These are phyloP conservation scores for Chrysomela aeneicollis DNA, from an alignment of 2,888 invertebrate genomes.

Conservation along the genomic window DNA sequence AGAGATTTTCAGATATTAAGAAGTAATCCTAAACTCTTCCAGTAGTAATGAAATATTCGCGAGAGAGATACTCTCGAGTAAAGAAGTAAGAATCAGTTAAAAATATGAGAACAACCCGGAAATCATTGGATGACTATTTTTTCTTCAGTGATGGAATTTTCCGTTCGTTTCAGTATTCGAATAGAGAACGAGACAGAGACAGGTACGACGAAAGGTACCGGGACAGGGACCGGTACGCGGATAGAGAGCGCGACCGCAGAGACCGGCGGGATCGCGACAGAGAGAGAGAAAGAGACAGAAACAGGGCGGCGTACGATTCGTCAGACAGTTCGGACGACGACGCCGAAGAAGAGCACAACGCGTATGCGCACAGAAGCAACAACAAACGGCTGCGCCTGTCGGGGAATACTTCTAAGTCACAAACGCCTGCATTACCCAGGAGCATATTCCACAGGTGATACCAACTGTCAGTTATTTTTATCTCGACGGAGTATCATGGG, in stretches of 20 bases:
- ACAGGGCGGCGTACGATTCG: constrained; percentile 64
- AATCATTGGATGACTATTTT: too few relatives aligned
- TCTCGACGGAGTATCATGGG: neutral
- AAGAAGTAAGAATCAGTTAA: too few relatives aligned
- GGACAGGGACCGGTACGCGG: constrained; percentile 63
- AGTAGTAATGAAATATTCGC: too few relatives aligned
- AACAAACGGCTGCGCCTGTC: constrained; percentile 67
- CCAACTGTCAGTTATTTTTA: constrained; percentile 39
- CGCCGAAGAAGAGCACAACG: constrained; percentile 69
- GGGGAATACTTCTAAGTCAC: constrained; percentile 55
- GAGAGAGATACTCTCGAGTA: too few relatives aligned
- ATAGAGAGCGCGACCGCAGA: constrained; percentile 65
- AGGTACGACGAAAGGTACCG: constrained; percentile 61
- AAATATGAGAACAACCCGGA: too few relatives aligned
- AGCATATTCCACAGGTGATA: constrained; percentile 74
- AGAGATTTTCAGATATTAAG: too few relatives aligned
- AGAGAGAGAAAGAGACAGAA: constrained; percentile 68
- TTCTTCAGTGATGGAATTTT: too few relatives aligned
- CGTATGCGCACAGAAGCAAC: constrained; percentile 58
- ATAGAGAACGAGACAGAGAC: constrained; percentile 45
- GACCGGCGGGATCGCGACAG: constrained; percentile 63
- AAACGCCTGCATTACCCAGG: constrained; percentile 65
- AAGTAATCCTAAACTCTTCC: too few relatives aligned
- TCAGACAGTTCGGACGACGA: constrained; percentile 75
- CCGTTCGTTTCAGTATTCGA: constrained; percentile 33